These are phyloP conservation scores for Gracilinanus agilis DNA, from an alignment of 2,113 vertebrate genomes.

Conservation along the genomic window DNA sequence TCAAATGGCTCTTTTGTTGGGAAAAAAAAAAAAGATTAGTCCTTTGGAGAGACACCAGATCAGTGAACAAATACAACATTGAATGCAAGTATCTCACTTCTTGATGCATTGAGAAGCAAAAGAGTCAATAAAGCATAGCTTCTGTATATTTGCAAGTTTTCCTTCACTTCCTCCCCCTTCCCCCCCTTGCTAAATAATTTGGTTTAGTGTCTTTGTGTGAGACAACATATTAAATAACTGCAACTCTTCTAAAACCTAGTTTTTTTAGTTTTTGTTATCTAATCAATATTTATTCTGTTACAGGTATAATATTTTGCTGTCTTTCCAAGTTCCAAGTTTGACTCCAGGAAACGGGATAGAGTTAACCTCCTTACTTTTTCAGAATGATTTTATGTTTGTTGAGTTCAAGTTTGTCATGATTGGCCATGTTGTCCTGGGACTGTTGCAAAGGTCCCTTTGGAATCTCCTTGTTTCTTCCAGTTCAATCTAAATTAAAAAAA, in stretches of 20 bases:
- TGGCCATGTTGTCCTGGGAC: too few species aligned
- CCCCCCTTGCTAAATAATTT: too few species aligned
- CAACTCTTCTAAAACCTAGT: slow-evolving; percentile 10
- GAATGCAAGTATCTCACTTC: slow-evolving; percentile 61
- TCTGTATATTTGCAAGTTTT: slow-evolving; percentile 72
- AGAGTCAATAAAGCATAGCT: slow-evolving; percentile 73
- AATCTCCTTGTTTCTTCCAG: too few species aligned
- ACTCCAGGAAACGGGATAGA: neutral
- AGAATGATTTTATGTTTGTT: neutral
- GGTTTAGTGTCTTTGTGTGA: slow-evolving; percentile 64
- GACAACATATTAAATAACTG: slow-evolving; percentile 13
- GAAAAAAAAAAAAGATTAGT: slow-evolving; percentile 71
- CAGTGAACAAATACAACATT: slow-evolving; percentile 56
- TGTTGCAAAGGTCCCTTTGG: too few species aligned
- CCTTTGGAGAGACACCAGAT: slow-evolving; percentile 70
- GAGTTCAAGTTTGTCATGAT: too few species aligned
- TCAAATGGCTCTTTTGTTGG: slow-evolving; percentile 73
- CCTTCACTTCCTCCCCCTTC: too few species aligned
- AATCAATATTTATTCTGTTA: slow-evolving; percentile 15
- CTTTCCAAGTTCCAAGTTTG: slow-evolving; percentile 23
- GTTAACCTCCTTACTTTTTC: neutral
- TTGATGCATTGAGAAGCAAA: slow-evolving; percentile 60
- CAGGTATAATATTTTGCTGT: neutral
- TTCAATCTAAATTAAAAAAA: too few species aligned
- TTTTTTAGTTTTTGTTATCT: slow-evolving; percentile 24